Conservation (phyloP, 1,140 invertebrate genomes). For the Saccostrea glomerata region DNA sequence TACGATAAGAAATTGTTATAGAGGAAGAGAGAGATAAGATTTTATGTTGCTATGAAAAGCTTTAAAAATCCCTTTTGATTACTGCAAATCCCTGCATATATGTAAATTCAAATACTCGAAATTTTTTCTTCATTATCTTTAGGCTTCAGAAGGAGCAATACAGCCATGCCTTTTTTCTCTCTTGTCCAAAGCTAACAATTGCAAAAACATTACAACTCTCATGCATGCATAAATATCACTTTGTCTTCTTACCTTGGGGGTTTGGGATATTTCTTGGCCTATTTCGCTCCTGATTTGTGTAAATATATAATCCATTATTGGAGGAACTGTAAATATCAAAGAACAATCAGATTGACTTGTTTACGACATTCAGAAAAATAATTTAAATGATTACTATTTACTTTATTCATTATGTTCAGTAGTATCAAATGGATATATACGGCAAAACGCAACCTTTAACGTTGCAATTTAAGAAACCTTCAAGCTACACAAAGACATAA, state of each 20-base stretch:
- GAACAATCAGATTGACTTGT: neutral
- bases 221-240: neutral
- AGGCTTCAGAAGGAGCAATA: neutral
- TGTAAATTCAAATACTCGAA: neutral
- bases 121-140: slow-evolving; percentile 6
- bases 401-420: no score
- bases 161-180: slow-evolving; percentile 5
- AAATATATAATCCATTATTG: slow-evolving; percentile 74
- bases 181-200: neutral
- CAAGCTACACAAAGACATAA: neutral
- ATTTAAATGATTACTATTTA: neutral
- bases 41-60: neutral
- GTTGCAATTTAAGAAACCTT: neutral
- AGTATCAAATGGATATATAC: neutral
- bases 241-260: slow-evolving; percentile 66
- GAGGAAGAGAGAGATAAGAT: neutral
- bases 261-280: slow-evolving; percentile 73
- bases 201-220: neutral
- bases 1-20: slow-evolving; percentile 30
- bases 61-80: slow-evolving; percentile 2
- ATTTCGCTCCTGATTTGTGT: slow-evolving; percentile 71
- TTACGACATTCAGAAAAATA: neutral
- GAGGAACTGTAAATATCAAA: slow-evolving; percentile 68
- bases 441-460: neutral
- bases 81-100: neutral